Percentiles rank a stretch among this genome's conserved stretches.
Evolutionary conservation across 2,888 invertebrate genomes (phyloP).

Genomic region (Dasysyrphus tricinctus): DNA sequence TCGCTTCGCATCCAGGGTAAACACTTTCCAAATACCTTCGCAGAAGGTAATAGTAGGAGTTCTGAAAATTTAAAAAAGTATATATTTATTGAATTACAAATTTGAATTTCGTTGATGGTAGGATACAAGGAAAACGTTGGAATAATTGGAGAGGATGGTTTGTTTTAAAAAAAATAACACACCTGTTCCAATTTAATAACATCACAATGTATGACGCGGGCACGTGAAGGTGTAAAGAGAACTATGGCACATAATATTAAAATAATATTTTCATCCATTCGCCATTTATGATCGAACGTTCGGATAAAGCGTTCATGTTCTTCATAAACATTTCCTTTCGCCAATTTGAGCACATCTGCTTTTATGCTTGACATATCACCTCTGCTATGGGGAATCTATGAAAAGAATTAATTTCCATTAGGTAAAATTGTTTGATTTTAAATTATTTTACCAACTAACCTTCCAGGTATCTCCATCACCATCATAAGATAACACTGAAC

Average conservation of each 20-base stretch:
- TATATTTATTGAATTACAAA: no score
- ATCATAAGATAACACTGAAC: slow-evolving; percentile 96
- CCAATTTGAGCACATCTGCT: slow-evolving; percentile 94
- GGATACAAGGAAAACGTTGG: no score
- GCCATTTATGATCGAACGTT: slow-evolving; percentile 93
- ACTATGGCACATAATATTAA: slow-evolving; percentile 95
- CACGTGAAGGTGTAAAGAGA: slow-evolving; percentile 93
- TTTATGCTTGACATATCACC: slow-evolving; percentile 91
- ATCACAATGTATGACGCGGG: slow-evolving; percentile 91
- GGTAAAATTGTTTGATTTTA: slow-evolving; percentile 2
- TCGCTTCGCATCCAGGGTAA: slow-evolving; percentile 93
- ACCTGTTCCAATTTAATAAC: slow-evolving; percentile 94
- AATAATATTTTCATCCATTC: slow-evolving; percentile 94
- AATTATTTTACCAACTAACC: slow-evolving; percentile 83
- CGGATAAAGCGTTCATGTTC: slow-evolving; percentile 93
- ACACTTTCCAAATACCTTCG: slow-evolving; percentile 92
- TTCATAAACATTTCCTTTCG: slow-evolving; percentile 94
- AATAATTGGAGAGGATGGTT: no score
- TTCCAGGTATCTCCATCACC: slow-evolving; percentile 94
- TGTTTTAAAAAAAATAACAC: slow-evolving; percentile 47
- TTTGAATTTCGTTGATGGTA: no score
- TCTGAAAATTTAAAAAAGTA: slow-evolving; percentile 84
- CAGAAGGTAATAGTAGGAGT: slow-evolving; percentile 94
- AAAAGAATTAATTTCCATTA: background rate
- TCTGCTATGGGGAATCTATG: slow-evolving; percentile 91